Evolutionary conservation across 2,888 invertebrate species (phyloP).

Genomic region (Elegia similella): DNA sequence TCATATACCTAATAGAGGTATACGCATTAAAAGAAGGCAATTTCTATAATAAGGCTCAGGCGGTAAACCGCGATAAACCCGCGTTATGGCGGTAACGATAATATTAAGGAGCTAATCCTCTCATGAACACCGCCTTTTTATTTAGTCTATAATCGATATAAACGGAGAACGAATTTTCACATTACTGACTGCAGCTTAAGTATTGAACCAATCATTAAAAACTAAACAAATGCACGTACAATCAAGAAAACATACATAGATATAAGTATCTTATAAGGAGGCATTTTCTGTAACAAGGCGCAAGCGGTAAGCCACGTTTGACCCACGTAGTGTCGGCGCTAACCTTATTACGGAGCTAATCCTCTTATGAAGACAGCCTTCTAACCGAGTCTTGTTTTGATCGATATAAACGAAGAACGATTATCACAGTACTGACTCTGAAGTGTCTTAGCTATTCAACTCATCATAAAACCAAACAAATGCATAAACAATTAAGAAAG

Average conservation of each 20-base stretch:
- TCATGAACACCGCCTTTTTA: constrained; percentile 46
- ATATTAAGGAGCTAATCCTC: constrained; percentile 72
- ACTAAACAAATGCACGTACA: no score
- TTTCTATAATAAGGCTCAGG: no score
- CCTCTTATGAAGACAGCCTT: constrained; percentile 57
- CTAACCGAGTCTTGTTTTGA: constrained; percentile 4
- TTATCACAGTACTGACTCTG: no score
- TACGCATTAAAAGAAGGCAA: no score
- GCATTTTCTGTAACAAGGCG: neutral
- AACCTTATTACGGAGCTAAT: constrained; percentile 71
- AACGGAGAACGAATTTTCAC: constrained; percentile 2
- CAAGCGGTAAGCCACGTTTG: constrained; percentile 58
- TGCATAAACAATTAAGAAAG: no score
- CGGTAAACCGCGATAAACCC: constrained; percentile 66
- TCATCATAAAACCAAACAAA: no score
- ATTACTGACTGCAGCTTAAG: no score
- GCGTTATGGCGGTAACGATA: constrained; percentile 59
- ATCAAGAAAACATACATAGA: no score
- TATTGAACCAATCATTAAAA: no score
- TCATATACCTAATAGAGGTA: no score
- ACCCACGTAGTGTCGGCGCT: constrained; percentile 59
- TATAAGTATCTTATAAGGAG: no score
- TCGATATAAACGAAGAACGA: neutral
- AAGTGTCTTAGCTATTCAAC: no score
- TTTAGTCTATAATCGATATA: neutral